phyloP scores from a whole-genome alignment of 2,888 invertebrate species.

The Flexamia atlantica region DNA sequence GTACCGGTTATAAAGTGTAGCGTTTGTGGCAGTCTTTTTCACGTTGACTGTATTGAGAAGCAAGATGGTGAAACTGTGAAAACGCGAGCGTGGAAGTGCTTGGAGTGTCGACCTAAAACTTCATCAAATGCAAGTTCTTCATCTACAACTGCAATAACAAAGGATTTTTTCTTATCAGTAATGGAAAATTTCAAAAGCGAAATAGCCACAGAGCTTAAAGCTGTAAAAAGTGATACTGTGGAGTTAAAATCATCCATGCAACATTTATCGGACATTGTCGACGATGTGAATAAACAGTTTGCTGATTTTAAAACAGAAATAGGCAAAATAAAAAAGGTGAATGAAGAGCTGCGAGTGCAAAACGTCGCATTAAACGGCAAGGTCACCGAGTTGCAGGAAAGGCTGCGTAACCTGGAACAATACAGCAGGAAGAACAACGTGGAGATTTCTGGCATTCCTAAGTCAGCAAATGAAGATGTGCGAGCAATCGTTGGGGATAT shows the following conservation, averaged over 20 bases:
- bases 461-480: too few species aligned
- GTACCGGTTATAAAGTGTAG: not conserved
- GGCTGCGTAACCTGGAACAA: not conserved
- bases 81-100: not conserved
- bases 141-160: not conserved
- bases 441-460: not conserved
- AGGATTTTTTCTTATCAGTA: not conserved
- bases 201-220: not conserved
- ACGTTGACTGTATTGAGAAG: not conserved
- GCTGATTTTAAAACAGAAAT: not conserved
- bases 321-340: not conserved
- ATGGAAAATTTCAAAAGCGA: not conserved
- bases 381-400: not conserved
- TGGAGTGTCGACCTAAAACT: not conserved
- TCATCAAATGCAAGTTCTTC: not conserved
- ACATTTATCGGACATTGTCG: not conserved
- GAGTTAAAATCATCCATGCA: not conserved
- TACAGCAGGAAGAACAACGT: not conserved
- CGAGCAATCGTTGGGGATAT: too few species aligned
- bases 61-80: conserved; percentile 1
- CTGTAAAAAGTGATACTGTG: not conserved
- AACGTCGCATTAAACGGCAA: not conserved
- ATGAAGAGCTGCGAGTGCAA: not conserved
- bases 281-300: not conserved
- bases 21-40: not conserved